Percentiles rank a stretch among this genome's conserved stretches.
phyloP scores from a whole-genome alignment of 1,140 invertebrate genomes.

The Helicoverpa armigera region DNA sequence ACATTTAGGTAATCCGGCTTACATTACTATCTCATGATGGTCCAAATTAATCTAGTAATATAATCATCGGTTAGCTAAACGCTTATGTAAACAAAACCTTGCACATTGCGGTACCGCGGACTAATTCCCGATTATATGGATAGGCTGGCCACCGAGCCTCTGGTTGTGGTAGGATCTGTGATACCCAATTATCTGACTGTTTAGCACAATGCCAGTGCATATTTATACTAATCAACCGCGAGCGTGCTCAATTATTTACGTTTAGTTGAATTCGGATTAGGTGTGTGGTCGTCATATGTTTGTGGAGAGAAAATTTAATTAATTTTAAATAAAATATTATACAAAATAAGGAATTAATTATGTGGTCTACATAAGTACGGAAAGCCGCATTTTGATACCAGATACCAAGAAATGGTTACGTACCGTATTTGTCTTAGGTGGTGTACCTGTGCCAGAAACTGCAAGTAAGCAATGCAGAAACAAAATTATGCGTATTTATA shows the following conservation, averaged over 20 bases:
- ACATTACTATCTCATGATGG: slow-evolving; percentile 9
- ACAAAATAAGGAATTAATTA: too few relatives aligned
- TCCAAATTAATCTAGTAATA: slow-evolving; percentile 41
- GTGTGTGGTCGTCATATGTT: not conserved
- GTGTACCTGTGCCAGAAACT: not conserved
- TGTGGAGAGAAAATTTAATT: not conserved
- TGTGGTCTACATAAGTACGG: too few relatives aligned
- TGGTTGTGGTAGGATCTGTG: slow-evolving; percentile 15
- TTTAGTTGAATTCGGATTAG: not conserved
- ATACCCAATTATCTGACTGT: slow-evolving; percentile 39
- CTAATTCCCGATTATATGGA: slow-evolving; percentile 22
- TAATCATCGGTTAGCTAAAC: slow-evolving; percentile 31
- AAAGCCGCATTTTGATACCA: too few relatives aligned
- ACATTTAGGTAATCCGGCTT: slow-evolving; percentile 41
- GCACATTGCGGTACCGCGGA: slow-evolving; percentile 26
- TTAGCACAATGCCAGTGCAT: slow-evolving; percentile 35
- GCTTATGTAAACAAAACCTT: slow-evolving; percentile 39
- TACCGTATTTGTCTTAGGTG: too few relatives aligned
- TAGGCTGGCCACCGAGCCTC: slow-evolving; percentile 11
- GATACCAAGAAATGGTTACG: too few relatives aligned
- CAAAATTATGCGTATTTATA: not conserved
- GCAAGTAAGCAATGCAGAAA: not conserved
- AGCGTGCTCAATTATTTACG: slow-evolving; percentile 23
- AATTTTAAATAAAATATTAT: too few relatives aligned
- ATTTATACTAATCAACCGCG: slow-evolving; percentile 43